phyloP scores from a whole-genome alignment of 2,113 vertebrate genomes.

The Thymallus thymallus region DNA sequence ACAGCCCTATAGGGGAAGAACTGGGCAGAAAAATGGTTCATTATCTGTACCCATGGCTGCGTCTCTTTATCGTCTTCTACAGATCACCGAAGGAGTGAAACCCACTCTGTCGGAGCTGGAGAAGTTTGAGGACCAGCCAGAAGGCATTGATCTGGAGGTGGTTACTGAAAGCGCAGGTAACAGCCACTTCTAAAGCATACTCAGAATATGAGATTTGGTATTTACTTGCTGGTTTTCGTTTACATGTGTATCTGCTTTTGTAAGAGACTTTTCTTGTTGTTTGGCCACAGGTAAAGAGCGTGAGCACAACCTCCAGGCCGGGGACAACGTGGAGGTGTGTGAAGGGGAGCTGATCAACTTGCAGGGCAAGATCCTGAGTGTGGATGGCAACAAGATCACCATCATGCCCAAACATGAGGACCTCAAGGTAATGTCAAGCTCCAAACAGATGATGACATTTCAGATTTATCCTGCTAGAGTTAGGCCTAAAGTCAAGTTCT shows the following conservation, averaged over 20 bases:
- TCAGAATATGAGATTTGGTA: too few relatives aligned
- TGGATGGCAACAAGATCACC: conserved; percentile 96
- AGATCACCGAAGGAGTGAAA: conserved; percentile 96
- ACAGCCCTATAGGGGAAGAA: not conserved
- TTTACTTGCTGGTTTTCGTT: conserved; percentile 48
- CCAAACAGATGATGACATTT: too few relatives aligned
- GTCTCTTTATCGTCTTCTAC: not conserved
- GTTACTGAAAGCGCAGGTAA: conserved; percentile 89
- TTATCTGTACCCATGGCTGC: not conserved
- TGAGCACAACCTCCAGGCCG: conserved; percentile 92
- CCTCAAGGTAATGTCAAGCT: conserved; percentile 80
- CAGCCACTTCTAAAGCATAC: too few relatives aligned
- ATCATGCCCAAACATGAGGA: conserved; percentile 97
- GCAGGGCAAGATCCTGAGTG: conserved; percentile 93
- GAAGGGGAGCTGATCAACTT: conserved; percentile 95
- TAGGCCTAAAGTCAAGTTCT: too few relatives aligned
- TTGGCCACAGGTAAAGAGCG: conserved; percentile 84
- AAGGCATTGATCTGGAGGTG: conserved; percentile 94
- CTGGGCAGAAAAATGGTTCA: not conserved
- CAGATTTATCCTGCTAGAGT: too few relatives aligned
- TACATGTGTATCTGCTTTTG: not conserved
- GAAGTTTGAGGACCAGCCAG: conserved; percentile 95
- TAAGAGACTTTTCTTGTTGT: not conserved
- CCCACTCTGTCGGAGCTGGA: conserved; percentile 93
- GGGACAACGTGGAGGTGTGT: conserved; percentile 95